Conservation (phyloP, 2,888 invertebrate species). For the Chesias legatella region DNA sequence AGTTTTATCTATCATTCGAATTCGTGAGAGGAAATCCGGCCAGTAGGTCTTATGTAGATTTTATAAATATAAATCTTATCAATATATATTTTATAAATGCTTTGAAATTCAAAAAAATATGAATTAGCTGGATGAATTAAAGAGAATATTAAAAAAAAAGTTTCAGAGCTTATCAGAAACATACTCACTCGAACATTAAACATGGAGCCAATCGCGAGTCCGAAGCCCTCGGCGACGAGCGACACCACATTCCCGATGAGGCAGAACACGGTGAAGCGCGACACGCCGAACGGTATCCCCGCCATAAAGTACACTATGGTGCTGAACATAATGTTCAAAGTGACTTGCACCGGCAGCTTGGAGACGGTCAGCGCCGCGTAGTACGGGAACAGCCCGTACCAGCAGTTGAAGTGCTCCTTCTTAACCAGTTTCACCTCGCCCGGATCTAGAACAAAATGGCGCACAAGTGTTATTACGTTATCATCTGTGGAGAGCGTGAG, state of each 20-base stretch:
- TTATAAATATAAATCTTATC: too few species aligned
- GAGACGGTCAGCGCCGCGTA: slow-evolving; percentile 83
- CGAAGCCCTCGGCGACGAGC: slow-evolving; percentile 88
- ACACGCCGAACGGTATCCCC: slow-evolving; percentile 83
- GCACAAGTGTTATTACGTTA: too few species aligned
- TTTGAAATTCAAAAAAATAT: too few species aligned
- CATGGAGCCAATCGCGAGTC: slow-evolving; percentile 86
- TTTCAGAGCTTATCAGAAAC: too few species aligned
- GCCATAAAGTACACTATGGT: slow-evolving; percentile 83
- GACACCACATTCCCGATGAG: slow-evolving; percentile 85
- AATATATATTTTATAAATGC: too few species aligned
- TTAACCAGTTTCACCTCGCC: slow-evolving; percentile 84
- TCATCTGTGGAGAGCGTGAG: too few species aligned
- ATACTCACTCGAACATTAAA: slow-evolving; percentile 82
- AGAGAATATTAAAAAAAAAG: too few species aligned
- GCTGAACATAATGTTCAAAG: slow-evolving; percentile 81
- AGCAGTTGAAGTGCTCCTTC: slow-evolving; percentile 85
- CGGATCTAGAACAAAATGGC: slow-evolving; percentile 82
- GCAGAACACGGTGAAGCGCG: slow-evolving; percentile 84
- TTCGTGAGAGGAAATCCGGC: too few species aligned
- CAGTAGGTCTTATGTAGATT: too few species aligned
- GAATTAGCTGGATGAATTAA: too few species aligned
- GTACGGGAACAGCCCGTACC: slow-evolving; percentile 84
- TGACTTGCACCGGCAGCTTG: slow-evolving; percentile 81
- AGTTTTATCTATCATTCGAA: too few species aligned